phyloP scores from a whole-genome alignment of 2,888 invertebrate genomes.

The Scrobipalpa atriplicella region DNA sequence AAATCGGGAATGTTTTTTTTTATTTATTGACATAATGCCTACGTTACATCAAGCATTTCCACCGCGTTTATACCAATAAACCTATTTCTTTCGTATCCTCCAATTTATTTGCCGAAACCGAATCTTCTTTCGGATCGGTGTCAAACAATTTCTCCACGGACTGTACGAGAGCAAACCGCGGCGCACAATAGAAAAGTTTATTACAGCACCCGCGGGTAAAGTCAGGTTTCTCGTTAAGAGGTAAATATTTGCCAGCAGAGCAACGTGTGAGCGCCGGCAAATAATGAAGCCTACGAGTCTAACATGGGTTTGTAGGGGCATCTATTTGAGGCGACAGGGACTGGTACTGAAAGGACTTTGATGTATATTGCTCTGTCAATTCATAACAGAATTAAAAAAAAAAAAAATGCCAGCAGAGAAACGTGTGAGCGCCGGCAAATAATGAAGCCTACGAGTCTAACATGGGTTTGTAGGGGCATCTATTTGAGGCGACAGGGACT shows the following conservation, averaged over 20 bases:
- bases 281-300: conserved; percentile 73
- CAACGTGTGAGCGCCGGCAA: conserved; percentile 71
- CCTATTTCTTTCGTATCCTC: no score
- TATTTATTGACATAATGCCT: no score
- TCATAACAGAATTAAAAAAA: no score
- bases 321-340: background rate
- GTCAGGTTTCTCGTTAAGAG: conserved; percentile 76
- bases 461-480: no score
- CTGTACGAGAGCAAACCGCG: conserved; percentile 51
- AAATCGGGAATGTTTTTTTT: no score
- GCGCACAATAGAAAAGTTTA: conserved; percentile 75
- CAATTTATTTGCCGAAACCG: background rate
- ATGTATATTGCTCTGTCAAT: no score
- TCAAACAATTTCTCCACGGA: conserved; percentile 1
- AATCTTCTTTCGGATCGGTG: background rate
- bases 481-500: background rate
- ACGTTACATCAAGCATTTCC: no score
- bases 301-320: background rate
- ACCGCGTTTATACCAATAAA: no score
- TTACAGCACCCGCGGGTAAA: conserved; percentile 67
- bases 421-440: no score
- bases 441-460: no score
- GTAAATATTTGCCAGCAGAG: conserved; percentile 73
- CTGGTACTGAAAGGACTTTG: no score
- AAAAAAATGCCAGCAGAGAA: no score